Evolutionary conservation across 2,888 invertebrate genomes (phyloP).

Genomic region (Leucophenga montana): DNA sequence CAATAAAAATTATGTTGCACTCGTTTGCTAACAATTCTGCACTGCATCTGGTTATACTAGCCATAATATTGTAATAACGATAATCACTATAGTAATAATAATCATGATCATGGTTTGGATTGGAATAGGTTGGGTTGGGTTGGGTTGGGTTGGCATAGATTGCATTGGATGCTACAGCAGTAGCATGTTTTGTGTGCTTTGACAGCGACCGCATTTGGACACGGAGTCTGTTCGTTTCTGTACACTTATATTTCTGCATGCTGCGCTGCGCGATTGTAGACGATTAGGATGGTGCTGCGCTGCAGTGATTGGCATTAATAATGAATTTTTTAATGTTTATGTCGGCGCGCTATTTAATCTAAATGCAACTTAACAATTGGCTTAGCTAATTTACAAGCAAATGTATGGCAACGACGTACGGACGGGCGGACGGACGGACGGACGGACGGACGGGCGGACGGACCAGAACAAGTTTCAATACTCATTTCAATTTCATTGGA

Average conservation of each 20-base stretch:
- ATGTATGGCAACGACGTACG: slow-evolving; percentile 29
- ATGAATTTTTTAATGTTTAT: background rate
- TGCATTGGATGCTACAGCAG: no score
- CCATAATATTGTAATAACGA: background rate
- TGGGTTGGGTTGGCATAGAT: no score
- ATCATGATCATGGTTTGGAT: no score
- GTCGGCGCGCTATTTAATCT: background rate
- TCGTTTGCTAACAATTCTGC: background rate
- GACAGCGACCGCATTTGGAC: background rate
- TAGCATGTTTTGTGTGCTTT: background rate
- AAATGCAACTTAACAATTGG: no score
- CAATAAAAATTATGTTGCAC: slow-evolving; percentile 45
- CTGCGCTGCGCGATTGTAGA: background rate
- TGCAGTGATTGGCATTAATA: background rate
- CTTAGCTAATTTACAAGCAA: slow-evolving; percentile 42
- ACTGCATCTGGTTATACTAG: no score
- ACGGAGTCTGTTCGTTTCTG: background rate
- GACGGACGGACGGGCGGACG: no score
- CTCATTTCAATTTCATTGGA: slow-evolving; percentile 52
- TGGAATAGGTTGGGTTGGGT: no score
- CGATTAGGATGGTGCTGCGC: background rate
- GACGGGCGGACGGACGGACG: no score
- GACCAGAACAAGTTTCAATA: background rate
- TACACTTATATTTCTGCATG: background rate
- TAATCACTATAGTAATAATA: no score